Conservation (phyloP, 2,888 invertebrate species). For the Carcina quercana region DNA sequence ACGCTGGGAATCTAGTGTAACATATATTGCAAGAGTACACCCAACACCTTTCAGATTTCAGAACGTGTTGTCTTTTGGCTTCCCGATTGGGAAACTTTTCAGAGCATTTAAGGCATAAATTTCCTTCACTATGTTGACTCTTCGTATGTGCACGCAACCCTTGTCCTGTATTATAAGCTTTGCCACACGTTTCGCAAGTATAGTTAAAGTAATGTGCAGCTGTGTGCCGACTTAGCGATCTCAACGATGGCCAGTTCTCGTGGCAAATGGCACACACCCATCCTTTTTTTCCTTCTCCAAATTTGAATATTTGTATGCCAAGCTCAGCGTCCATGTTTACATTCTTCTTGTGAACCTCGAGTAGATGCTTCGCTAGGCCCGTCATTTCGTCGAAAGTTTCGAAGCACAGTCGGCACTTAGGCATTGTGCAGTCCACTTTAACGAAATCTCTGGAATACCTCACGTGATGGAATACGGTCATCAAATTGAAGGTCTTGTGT, state of each 20-base stretch:
- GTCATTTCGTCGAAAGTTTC: constrained; percentile 16
- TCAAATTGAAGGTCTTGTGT: constrained; percentile 33
- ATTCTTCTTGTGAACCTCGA: constrained; percentile 16
- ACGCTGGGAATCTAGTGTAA: constrained; percentile 28
- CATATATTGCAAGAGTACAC: constrained; percentile 30
- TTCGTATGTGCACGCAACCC: constrained; percentile 8
- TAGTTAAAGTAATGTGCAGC: constrained; percentile 41
- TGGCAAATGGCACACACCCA: constrained; percentile 41
- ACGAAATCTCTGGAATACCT: constrained; percentile 10
- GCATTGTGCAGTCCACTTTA: constrained; percentile 27
- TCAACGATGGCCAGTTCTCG: constrained; percentile 30
- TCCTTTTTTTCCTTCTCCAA: constrained; percentile 29
- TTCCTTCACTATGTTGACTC: constrained; percentile 23
- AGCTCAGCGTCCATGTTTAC: constrained; percentile 31
- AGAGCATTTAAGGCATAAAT: constrained; percentile 34
- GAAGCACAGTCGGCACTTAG: constrained; percentile 23
- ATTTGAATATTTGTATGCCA: constrained; percentile 41
- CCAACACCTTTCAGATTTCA: constrained; percentile 27
- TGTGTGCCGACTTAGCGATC: constrained; percentile 41
- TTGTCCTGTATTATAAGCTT: constrained; percentile 27
- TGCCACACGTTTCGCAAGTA: constrained; percentile 49
- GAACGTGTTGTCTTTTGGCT: constrained; percentile 34
- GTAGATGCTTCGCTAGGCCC: constrained; percentile 18
- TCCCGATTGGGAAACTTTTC: constrained; percentile 29
- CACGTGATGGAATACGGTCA: constrained; percentile 32